Percentiles rank a stretch among this genome's conserved stretches.
These are phyloP conservation scores for Eucera pruinosa DNA, from an alignment of 2,888 invertebrate species.

Conservation along the genomic window DNA sequence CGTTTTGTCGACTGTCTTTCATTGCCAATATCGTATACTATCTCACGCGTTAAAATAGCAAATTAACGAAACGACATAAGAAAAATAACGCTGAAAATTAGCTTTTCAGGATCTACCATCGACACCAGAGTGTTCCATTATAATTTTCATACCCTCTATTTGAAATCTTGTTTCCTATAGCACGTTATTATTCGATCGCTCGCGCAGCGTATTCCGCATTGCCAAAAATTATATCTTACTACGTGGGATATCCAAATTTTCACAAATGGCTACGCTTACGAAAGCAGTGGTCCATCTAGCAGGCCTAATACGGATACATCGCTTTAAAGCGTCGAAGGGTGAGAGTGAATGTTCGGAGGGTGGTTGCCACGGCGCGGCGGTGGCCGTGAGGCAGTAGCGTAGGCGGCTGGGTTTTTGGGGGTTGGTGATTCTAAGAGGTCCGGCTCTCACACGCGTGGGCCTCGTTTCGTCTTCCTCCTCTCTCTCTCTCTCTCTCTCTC, in stretches of 20 bases:
- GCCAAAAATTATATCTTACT: background rate
- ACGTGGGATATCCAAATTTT: constrained; percentile 16
- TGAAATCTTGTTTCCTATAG: no score
- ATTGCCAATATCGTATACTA: no score
- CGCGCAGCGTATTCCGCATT: background rate
- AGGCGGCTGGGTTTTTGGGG: constrained; percentile 75
- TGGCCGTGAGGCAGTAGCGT: constrained; percentile 69
- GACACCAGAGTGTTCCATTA: no score
- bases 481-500: background rate
- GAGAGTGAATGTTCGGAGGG: constrained; percentile 77
- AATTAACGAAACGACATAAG: no score
- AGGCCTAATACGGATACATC: constrained; percentile 78
- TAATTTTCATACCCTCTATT: no score
- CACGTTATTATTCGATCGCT: no score
- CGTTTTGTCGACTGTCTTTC: no score
- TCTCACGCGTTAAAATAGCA: no score
- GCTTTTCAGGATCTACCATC: no score
- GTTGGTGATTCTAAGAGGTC: constrained; percentile 83
- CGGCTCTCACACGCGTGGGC: constrained; percentile 80
- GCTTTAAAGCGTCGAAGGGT: constrained; percentile 80
- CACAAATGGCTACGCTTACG: background rate
- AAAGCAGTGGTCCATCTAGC: constrained; percentile 8
- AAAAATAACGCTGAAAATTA: no score
- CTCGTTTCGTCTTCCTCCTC: constrained; percentile 44
- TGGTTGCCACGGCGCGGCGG: constrained; percentile 74